Conservation (phyloP, 2,797 vertebrate species). For the Schizothorax lantsangensis region DNA sequence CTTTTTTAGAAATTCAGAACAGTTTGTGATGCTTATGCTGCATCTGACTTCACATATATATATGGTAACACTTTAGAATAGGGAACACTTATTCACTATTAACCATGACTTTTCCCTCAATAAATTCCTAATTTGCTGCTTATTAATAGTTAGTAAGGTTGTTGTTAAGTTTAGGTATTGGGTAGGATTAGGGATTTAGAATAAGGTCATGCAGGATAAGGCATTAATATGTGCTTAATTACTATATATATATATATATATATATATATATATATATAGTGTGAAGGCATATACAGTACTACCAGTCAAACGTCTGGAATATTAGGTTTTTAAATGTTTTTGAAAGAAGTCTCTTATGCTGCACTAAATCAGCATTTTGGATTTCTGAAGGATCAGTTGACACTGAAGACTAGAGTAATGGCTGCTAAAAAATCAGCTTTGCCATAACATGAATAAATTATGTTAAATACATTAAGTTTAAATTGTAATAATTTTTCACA, state of each 20-base stretch:
- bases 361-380: neutral
- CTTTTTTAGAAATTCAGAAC: slow-evolving; percentile 18
- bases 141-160: no score
- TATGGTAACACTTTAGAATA: no score
- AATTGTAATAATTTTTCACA: neutral
- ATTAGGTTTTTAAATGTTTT: neutral
- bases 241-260: no score
- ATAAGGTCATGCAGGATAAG: no score
- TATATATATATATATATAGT: no score
- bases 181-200: no score
- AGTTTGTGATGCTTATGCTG: neutral
- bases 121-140: no score
- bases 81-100: no score
- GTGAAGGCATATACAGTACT: no score
- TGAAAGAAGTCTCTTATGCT: neutral
- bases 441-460: neutral
- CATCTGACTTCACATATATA: neutral
- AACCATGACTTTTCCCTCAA: no score
- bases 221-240: no score
- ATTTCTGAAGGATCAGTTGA: neutral
- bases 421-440: neutral
- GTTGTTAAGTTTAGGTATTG: no score
- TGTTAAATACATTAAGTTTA: neutral
- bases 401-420: neutral
- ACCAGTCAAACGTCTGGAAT: neutral